A percentile compares a stretch with the other conserved stretches of the same genome.
Conservation (phyloP, 2,888 invertebrate genomes). For the Eupeodes latifasciatus region DNA sequence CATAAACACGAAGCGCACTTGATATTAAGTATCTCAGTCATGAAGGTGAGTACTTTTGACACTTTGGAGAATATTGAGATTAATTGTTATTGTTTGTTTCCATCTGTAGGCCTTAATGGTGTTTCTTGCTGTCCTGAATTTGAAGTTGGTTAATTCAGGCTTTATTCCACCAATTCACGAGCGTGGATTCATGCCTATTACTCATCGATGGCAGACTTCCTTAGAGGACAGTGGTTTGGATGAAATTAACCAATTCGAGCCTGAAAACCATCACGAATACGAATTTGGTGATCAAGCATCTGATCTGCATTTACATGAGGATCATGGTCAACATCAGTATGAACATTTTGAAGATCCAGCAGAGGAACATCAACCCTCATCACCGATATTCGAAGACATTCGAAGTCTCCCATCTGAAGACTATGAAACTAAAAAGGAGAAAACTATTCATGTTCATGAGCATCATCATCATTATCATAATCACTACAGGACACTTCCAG, state of each 20-base stretch:
- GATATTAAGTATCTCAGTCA: constrained; percentile 8
- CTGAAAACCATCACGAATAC: constrained; percentile 8
- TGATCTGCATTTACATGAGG: constrained; percentile 49
- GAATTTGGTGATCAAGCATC: constrained; percentile 41
- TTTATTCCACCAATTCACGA: constrained; percentile 42
- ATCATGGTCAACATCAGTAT: constrained; percentile 50
- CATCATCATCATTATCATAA: constrained; percentile 69
- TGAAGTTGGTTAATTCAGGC: background rate
- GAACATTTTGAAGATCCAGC: constrained; percentile 54
- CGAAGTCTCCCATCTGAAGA: constrained; percentile 38
- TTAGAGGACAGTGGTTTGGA: constrained; percentile 33
- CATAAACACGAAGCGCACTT: constrained; percentile 9
- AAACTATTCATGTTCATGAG: constrained; percentile 61
- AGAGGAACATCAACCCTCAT: constrained; percentile 27
- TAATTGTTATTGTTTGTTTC: background rate
- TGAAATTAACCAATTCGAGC: constrained; percentile 30
- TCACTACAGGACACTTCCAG: constrained; percentile 56
- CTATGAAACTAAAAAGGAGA: constrained; percentile 29
- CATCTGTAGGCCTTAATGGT: constrained; percentile 27
- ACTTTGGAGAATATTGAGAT: background rate
- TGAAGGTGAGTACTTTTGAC: constrained; percentile 57
- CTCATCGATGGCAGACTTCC: constrained; percentile 54
- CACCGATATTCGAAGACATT: background rate
- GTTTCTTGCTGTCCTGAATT: background rate
- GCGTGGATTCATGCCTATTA: constrained; percentile 32